Evolutionary conservation across 2,113 vertebrate species (phyloP).

Genomic region (Corydoras maculifer): DNA sequence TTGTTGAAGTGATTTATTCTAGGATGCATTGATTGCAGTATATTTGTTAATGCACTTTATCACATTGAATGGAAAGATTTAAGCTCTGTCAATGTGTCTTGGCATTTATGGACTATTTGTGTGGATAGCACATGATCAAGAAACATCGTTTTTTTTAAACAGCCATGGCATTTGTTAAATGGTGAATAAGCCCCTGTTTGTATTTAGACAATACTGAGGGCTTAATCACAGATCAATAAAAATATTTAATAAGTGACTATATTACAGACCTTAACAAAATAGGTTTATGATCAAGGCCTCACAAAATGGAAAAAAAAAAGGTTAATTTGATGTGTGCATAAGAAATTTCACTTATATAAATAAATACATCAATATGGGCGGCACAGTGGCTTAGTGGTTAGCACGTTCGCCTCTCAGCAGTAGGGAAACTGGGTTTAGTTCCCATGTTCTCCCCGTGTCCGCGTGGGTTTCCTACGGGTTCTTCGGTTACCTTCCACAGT

Average conservation of each 20-base stretch:
- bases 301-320: conserved; percentile 9
- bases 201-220: conserved; percentile 6
- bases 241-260: conserved; percentile 17
- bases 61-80: neutral
- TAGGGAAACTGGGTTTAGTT: no score
- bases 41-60: neutral
- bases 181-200: conserved; percentile 16
- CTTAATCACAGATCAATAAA: conserved; percentile 18
- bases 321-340: neutral
- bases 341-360: no score
- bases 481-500: no score
- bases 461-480: no score
- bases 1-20: neutral
- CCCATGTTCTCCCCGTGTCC: no score
- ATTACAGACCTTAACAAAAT: conserved; percentile 16
- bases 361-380: no score
- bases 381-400: no score
- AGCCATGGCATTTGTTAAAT: conserved; percentile 24
- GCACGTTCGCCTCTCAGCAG: no score
- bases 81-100: neutral
- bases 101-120: neutral
- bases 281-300: conserved; percentile 18
- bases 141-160: neutral
- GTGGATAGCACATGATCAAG: neutral
- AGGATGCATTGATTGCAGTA: neutral